These are phyloP conservation scores for Trogon melanurus DNA, from an alignment of 2,113 vertebrate species.

Conservation along the genomic window DNA sequence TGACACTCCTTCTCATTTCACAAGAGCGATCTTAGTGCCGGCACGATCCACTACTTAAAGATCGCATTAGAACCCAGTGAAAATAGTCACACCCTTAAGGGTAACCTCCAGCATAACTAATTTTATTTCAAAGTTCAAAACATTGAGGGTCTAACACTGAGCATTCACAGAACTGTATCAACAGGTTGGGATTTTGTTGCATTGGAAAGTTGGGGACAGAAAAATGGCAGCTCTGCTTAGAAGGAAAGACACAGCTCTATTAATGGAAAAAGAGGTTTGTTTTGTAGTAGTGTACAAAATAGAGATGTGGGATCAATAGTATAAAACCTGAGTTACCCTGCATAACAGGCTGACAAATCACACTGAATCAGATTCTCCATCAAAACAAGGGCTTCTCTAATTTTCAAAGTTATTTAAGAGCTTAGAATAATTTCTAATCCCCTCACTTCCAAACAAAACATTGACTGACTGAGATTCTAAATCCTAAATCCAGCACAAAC, in stretches of 20 bases:
- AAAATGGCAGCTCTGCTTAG: neutral
- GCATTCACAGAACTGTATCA: rapidly evolving
- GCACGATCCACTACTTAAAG: neutral
- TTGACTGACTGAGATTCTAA: neutral
- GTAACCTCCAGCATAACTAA: neutral
- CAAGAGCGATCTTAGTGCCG: neutral
- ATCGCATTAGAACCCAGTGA: neutral
- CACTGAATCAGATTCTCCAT: neutral
- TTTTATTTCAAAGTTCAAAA: neutral
- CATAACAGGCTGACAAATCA: neutral
- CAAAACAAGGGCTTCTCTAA: neutral
- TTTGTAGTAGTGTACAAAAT: neutral
- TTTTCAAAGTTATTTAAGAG: neutral
- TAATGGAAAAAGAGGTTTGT: neutral
- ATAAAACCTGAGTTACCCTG: neutral
- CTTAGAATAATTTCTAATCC: neutral
- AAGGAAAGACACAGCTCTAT: neutral
- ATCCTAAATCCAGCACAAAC: neutral
- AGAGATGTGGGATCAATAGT: neutral
- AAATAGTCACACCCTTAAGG: neutral
- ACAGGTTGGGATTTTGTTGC: neutral
- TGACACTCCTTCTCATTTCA: neutral
- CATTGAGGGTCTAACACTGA: rapidly evolving
- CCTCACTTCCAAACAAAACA: neutral
- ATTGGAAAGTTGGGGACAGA: rapidly evolving